A percentile compares a stretch with the other conserved stretches of the same genome.
phyloP scores from a whole-genome alignment of 2,113 vertebrate genomes.

The Callipepla squamata region DNA sequence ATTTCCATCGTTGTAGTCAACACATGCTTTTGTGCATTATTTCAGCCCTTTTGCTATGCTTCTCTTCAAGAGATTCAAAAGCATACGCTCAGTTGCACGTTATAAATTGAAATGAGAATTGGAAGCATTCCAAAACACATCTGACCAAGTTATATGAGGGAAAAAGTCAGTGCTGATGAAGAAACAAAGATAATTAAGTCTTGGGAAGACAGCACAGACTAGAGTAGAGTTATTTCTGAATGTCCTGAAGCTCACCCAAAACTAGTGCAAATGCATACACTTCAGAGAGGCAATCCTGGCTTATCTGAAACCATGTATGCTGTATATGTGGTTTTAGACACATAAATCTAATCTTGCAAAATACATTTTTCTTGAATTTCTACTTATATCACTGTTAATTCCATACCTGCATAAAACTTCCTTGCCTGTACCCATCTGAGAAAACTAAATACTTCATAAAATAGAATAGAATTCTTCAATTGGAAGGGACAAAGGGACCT shows the following conservation, averaged over 20 bases:
- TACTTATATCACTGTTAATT: fast-evolving
- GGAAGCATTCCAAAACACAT: background rate
- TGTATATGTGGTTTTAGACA: fast-evolving
- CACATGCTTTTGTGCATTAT: fast-evolving
- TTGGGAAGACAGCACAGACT: background rate
- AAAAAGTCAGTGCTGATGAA: background rate
- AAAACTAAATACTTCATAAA: background rate
- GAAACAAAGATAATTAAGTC: background rate
- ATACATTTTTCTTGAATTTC: background rate
- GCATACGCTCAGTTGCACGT: background rate
- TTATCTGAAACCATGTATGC: too few relatives aligned
- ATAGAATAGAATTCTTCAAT: background rate
- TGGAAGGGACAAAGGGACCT: background rate
- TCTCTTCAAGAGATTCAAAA: background rate
- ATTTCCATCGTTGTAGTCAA: background rate
- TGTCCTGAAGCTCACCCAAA: background rate
- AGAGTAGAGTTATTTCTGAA: fast-evolving
- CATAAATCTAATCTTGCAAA: background rate
- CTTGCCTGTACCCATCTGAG: background rate
- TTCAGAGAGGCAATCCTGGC: background rate
- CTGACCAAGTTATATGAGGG: background rate
- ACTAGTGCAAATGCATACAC: fast-evolving
- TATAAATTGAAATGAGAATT: fast-evolving
- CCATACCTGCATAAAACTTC: background rate
- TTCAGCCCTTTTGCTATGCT: background rate